Conservation (phyloP, 2,797 vertebrate species). For the Hippocampus kuda region DNA sequence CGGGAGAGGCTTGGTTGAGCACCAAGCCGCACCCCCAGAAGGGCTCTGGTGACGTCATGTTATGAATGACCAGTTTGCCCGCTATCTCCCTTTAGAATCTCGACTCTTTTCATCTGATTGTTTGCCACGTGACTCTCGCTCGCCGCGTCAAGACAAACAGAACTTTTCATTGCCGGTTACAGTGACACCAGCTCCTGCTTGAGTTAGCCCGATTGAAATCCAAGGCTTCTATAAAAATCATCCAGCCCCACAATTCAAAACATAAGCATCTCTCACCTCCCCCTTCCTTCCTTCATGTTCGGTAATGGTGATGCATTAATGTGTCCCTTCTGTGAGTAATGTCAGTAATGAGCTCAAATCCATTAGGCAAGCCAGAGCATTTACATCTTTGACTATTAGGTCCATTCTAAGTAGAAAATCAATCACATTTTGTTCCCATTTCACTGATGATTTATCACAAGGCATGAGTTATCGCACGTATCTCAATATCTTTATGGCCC, state of each 20-base stretch:
- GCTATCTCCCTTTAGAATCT: not conserved
- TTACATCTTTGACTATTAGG: conserved; percentile 3
- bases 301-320: conserved; percentile 8
- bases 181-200: not conserved
- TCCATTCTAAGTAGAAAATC: not conserved
- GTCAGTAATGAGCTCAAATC: conserved; percentile 5
- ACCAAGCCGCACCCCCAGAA: not conserved
- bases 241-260: not conserved
- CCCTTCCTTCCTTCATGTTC: conserved; percentile 3
- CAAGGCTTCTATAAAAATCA: not conserved
- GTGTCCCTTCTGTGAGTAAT: conserved; percentile 4
- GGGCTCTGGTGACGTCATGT: not conserved
- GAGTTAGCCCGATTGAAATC: not conserved
- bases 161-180: not conserved
- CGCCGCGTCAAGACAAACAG: not conserved
- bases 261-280: not conserved
- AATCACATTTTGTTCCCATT: conserved; percentile 1
- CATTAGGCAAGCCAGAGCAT: conserved; percentile 4
- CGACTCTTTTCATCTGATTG: not conserved
- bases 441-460: conserved; percentile 3
- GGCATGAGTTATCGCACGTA: no score
- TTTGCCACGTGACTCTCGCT: not conserved
- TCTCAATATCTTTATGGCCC: not conserved
- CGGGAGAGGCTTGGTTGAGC: not conserved
- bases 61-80: not conserved